Conservation (phyloP, 64 coral and sea anemone species). For the Dendrophyllia cribrosa region DNA sequence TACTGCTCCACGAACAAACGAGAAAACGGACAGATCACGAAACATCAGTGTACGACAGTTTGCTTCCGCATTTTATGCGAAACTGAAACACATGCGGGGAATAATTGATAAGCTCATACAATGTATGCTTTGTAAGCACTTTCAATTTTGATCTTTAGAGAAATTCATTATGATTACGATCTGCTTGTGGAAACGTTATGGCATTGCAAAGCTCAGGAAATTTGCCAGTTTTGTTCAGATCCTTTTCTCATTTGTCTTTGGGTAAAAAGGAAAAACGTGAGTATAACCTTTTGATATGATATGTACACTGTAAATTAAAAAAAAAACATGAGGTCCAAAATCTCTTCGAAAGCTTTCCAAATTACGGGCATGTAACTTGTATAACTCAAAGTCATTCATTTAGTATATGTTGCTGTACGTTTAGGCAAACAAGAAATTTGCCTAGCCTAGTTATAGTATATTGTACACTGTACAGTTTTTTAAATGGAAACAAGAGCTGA, state of each 20-base stretch:
- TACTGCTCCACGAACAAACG: too few species aligned
- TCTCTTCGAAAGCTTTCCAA: not conserved
- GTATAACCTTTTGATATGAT: not conserved
- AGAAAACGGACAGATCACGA: too few species aligned
- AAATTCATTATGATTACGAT: not conserved
- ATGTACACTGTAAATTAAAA: not conserved
- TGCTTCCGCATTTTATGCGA: not conserved
- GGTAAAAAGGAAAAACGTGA: slow-evolving; percentile 3
- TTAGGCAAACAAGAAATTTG: too few species aligned
- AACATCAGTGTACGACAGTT: too few species aligned
- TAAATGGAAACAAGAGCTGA: too few species aligned
- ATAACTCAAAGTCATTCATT: too few species aligned
- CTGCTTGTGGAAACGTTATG: not conserved
- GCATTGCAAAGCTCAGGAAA: slow-evolving; percentile 3
- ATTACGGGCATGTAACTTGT: too few species aligned
- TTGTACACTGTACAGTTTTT: too few species aligned
- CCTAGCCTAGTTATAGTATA: too few species aligned
- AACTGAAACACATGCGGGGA: not conserved
- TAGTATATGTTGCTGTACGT: too few species aligned
- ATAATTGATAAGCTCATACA: not conserved
- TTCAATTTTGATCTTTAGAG: not conserved
- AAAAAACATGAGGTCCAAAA: not conserved
- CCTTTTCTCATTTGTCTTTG: not conserved
- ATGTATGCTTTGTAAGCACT: not conserved
- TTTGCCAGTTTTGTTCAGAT: not conserved